Percentiles rank a stretch among this genome's conserved stretches.
Conservation (phyloP, 1,140 invertebrate species). For the Aphelenchoides fujianensis region DNA sequence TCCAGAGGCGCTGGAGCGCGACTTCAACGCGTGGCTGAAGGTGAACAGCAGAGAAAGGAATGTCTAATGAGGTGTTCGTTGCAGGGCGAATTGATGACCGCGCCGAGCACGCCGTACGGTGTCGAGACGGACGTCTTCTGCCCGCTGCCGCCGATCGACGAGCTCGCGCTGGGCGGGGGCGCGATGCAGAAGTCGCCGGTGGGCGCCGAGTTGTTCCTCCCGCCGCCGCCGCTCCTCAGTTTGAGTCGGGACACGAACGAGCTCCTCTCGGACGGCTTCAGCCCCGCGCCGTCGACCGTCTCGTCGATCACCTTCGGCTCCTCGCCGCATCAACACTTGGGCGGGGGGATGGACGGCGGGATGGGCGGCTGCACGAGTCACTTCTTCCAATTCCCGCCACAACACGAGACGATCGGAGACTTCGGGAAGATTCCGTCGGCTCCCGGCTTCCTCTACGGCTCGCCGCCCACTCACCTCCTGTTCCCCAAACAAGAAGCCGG, state of each 20-base stretch:
- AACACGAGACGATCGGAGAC: too few species aligned
- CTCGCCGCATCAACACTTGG: not conserved
- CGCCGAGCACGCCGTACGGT: not conserved
- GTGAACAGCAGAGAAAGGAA: conserved; percentile 35
- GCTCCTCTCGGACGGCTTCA: conserved; percentile 9
- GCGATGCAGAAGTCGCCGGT: not conserved
- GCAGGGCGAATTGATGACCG: conserved; percentile 6
- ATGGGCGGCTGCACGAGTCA: too few species aligned
- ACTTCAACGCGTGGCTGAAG: conserved; percentile 61
- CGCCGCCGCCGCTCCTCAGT: not conserved
- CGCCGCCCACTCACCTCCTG: not conserved
- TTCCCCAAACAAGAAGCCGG: not conserved
- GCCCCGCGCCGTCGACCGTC: not conserved
- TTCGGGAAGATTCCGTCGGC: too few species aligned
- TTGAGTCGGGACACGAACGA: not conserved
- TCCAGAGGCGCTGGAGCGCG: conserved; percentile 54
- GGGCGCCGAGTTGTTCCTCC: not conserved
- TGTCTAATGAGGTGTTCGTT: not conserved
- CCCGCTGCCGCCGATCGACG: not conserved
- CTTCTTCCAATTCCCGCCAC: too few species aligned
- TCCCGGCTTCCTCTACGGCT: too few species aligned
- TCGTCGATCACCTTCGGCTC: not conserved
- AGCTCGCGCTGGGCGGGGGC: not conserved
- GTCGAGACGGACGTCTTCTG: not conserved
- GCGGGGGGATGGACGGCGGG: not conserved